phyloP scores from a whole-genome alignment of 1,140 invertebrate genomes.

The Leptinotarsa texana region DNA sequence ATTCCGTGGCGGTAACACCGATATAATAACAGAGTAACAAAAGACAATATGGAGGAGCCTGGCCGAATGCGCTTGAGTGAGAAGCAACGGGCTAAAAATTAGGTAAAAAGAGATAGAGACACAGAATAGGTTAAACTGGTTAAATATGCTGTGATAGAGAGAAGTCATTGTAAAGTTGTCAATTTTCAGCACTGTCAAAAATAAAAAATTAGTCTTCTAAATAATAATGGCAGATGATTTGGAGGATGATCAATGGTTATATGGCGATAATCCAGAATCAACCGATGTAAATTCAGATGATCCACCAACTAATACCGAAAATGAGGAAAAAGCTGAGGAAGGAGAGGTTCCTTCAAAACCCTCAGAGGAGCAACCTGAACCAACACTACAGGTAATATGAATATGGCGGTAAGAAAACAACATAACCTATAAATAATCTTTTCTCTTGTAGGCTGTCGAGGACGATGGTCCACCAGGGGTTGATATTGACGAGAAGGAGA shows the following conservation, averaged over 20 bases:
- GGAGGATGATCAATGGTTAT: constrained; percentile 70
- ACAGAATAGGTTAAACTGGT: too few species aligned
- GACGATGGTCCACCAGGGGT: constrained; percentile 44
- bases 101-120: too few species aligned
- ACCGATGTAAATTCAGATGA: constrained; percentile 47
- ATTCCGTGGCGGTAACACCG: too few species aligned
- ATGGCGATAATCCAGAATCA: constrained; percentile 59
- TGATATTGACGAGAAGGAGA: constrained; percentile 47
- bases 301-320: constrained; percentile 21
- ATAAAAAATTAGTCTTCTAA: not conserved
- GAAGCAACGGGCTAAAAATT: too few species aligned
- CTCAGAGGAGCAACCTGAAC: constrained; percentile 24
- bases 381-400: constrained; percentile 1
- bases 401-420: not conserved
- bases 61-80: too few species aligned
- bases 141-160: too few species aligned
- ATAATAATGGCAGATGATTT: constrained; percentile 62
- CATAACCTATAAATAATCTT: constrained; percentile 26
- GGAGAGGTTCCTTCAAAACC: constrained; percentile 14
- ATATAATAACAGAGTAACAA: too few species aligned
- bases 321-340: constrained; percentile 40
- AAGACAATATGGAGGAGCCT: too few species aligned
- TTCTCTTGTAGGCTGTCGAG: constrained; percentile 36
- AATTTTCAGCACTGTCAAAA: not conserved
- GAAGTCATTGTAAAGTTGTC: not conserved